Base-by-base conservation (phyloP, 2,797 vertebrate species). In the Trachurus trachurus region DNA sequence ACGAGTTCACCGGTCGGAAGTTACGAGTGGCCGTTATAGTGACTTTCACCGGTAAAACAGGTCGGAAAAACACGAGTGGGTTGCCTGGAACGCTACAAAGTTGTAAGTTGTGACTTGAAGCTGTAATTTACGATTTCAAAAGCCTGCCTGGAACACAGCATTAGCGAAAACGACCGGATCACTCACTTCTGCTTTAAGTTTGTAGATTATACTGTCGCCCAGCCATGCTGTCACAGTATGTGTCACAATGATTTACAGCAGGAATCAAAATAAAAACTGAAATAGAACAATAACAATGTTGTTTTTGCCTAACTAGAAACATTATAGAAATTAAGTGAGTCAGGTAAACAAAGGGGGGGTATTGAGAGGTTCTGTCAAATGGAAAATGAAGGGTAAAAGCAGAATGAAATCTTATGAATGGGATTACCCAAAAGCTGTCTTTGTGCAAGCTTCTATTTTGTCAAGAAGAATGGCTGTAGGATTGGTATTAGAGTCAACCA, bases 211-310 rank as follows among this genome's bases (percentile, higher is more conserved):
- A 42, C 17, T 58, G 71, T 64, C 50, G 52, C 57, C 52, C 17
- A 22, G 56, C 16, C 53, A 9, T 34, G 49, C 26, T 16, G 62
- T 11, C 54, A 69, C 63, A 56, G 26, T 26, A 26, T 26, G 26
- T 26, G 26, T 26, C 26, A 26, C 26, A 26, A 72, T 84, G 84
- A 88, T 90, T 86, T 76, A 86, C 63, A 17, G 22, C 78, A 79
- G 61, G 82, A 74, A 79, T 85, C 82, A 76, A 75, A 83, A 77
- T 63, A 60, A 87, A 64, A 45, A 63, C 50, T 71, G 40, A 34
- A 34, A 81, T 54, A 70, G 63, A 80, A 81, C 80, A 74, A 87
- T 87, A 87, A 85, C 64, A 80, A 68, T 57, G 40, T 34, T 60
- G 81, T 82, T 87, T 74, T 76, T 66, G 77, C 72, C 84, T 81